Base-by-base conservation (phyloP, 2,113 vertebrate genomes). In the Crocuta crocuta region DNA sequence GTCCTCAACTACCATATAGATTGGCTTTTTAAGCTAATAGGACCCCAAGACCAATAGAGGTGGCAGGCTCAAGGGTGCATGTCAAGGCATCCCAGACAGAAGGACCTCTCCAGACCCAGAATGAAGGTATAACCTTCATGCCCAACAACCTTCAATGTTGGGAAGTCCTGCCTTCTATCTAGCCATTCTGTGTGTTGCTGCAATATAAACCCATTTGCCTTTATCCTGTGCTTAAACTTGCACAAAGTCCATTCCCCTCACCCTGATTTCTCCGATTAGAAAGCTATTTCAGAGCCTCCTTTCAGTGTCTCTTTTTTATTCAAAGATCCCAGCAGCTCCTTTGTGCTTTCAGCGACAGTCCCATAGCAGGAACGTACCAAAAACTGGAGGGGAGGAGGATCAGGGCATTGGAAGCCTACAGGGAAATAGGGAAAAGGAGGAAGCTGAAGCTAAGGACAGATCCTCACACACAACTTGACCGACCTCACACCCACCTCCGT, bases 281-380 rank as follows among this genome's bases (percentile, higher is more conserved):
- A 83, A 48, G 45, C 91, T 92, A 88, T 95, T 93, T 79, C 45
- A 79, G 66, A 81, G 50, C 23, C 80, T 95, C 66, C 88, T 55
- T 93, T 81, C 78, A 26, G 63, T 21, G 33, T 76, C 50, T 95
- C 89, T 79, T 74, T 94, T 80, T 89, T 63, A 92, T 97, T 97
- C 95, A 80, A 87, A 97, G 92, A 97, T 92, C 86, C 92, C 83
- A 95, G 86, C 87, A 94, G 66, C 81, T 95, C 81, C 71, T 96
- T 73, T 93, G 81, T 96, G 97, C 89, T 97, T 97, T 68, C 94
- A 96, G 80, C 7, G 33, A 95, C 87, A 92, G 96, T 96, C 92
- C 97, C 94, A 95, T 10, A 74, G 88, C 94, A 97, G 97, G 92
- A 98, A 86, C 71, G 90, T 92, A 98, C 94, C 97, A 98, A 97